Conservation (phyloP, 2,888 invertebrate species). For the Girardia tigrina region DNA sequence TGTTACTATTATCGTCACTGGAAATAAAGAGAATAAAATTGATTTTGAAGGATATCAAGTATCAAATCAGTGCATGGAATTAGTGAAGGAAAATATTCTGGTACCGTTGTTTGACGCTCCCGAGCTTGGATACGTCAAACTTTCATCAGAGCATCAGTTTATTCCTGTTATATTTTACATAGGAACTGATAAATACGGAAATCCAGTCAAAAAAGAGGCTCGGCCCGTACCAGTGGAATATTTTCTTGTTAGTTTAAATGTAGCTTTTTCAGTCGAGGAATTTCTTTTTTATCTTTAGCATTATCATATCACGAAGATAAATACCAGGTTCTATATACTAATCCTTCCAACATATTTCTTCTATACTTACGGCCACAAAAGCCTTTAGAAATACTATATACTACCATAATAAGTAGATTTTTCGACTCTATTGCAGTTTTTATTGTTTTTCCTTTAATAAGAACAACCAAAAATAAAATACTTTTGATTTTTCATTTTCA, state of each 20-base stretch:
- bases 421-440: no score
- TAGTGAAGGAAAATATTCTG: conserved; percentile 79
- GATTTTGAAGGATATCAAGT: conserved; percentile 98
- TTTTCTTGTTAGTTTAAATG: conserved; percentile 85
- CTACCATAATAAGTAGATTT: no score
- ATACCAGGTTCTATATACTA: no score
- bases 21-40: conserved; percentile 74
- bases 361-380: no score
- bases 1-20: conserved; percentile 90
- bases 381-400: no score
- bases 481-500: no score
- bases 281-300: no score
- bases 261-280: conserved; percentile 62
- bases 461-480: no score
- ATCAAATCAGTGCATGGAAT: conserved; percentile 89
- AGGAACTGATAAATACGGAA: conserved; percentile 84
- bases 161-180: conserved; percentile 97
- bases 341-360: no score
- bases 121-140: conserved; percentile 83
- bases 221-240: conserved; percentile 93
- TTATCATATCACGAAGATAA: no score
- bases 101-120: conserved; percentile 90
- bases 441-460: no score
- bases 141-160: conserved; percentile 79
- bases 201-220: conserved; percentile 78